These are phyloP conservation scores for Drosophila paucipuncta DNA, from an alignment of 2,888 invertebrate species.

Conservation along the genomic window DNA sequence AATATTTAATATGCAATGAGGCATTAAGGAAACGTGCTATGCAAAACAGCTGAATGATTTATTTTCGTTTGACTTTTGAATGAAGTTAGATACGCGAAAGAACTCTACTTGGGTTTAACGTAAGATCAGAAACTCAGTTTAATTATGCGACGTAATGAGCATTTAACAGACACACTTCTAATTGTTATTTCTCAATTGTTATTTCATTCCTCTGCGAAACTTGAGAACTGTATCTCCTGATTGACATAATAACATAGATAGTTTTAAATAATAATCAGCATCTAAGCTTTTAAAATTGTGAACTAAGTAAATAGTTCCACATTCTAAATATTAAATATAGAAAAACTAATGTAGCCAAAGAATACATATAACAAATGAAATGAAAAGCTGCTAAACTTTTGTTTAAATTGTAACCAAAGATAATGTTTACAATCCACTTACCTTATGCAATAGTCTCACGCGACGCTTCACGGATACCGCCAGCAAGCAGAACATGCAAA, in stretches of 20 bases:
- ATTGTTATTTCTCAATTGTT: too few relatives aligned
- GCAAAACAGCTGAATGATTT: slow-evolving; percentile 22
- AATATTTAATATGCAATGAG: slow-evolving; percentile 29
- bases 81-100: slow-evolving; percentile 10
- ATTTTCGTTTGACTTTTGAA: slow-evolving; percentile 19
- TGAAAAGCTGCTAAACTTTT: neutral
- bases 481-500: slow-evolving; percentile 56
- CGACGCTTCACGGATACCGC: slow-evolving; percentile 46
- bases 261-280: neutral
- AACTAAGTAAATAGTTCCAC: neutral
- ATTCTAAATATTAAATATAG: neutral
- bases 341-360: neutral
- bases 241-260: neutral
- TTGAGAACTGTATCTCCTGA: neutral
- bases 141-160: neutral
- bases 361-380: neutral
- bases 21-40: slow-evolving; percentile 38
- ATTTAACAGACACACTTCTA: too few relatives aligned
- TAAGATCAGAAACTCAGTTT: slow-evolving; percentile 12
- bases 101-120: neutral
- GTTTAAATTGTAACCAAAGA: neutral
- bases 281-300: neutral
- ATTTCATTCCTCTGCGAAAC: neutral
- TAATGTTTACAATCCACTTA: slow-evolving; percentile 2
- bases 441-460: slow-evolving; percentile 31